These are phyloP conservation scores for Pipistrellus pipistrellus DNA, from an alignment of 2,797 vertebrate species.

Conservation along the genomic window DNA sequence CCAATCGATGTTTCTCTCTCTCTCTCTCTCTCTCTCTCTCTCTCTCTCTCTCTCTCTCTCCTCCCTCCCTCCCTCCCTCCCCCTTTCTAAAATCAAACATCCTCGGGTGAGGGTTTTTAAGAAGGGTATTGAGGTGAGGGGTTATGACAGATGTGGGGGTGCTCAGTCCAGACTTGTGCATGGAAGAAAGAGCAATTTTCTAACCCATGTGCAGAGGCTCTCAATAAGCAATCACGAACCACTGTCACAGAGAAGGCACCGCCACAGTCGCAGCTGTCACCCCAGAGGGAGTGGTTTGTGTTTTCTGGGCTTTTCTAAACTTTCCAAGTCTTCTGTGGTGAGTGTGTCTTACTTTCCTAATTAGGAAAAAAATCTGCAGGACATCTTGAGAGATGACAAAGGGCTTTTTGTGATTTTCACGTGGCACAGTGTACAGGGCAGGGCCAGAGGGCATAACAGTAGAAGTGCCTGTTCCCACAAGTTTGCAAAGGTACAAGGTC, in stretches of 20 bases:
- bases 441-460: background rate
- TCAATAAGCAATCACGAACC: rapidly evolving
- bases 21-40: no score
- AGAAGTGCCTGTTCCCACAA: no score
- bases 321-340: background rate
- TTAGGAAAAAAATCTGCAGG: slow-evolving; percentile 38
- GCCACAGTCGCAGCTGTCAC: background rate
- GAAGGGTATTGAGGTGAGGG: background rate
- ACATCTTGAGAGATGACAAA: background rate
- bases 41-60: no score
- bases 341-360: slow-evolving; percentile 17
- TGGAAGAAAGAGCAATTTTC: background rate
- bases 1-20: no score
- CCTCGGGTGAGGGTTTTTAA: no score
- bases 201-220: background rate
- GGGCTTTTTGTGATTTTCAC: background rate
- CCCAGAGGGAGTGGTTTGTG: background rate
- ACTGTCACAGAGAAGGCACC: background rate
- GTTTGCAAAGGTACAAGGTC: background rate
- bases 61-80: no score
- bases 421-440: background rate
- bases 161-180: background rate
- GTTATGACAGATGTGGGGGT: background rate
- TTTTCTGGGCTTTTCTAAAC: background rate
- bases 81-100: no score